Evolutionary conservation across 92 coral and sea anemone species (phyloP).

Genomic region (Palythoa grandis): DNA sequence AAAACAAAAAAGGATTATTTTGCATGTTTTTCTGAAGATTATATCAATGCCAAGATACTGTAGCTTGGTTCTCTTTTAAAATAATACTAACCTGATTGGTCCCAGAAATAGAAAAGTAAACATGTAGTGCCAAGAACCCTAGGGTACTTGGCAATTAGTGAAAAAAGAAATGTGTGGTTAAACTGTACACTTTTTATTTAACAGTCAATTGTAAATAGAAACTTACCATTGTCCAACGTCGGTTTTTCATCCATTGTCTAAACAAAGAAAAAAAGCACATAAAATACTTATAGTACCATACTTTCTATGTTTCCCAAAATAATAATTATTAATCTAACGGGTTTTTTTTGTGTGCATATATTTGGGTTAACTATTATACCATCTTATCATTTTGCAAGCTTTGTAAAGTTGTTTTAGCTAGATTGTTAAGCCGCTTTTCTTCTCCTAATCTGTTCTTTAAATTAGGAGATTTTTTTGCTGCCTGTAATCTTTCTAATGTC

Average conservation of each 20-base stretch:
- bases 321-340: not conserved
- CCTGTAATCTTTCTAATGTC: slow-evolving; percentile 48
- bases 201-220: not conserved
- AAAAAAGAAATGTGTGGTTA: not conserved
- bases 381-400: not conserved
- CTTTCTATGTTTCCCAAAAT: slow-evolving; percentile 1
- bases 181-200: not conserved
- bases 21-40: too few species aligned
- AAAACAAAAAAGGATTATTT: too few species aligned
- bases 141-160: not conserved
- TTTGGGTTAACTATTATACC: not conserved
- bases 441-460: slow-evolving; percentile 44
- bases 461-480: slow-evolving; percentile 38
- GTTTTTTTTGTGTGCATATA: not conserved
- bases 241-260: not conserved
- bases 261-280: not conserved
- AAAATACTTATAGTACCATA: too few species aligned
- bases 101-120: not conserved
- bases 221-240: not conserved
- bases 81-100: not conserved
- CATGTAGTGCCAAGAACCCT: not conserved
- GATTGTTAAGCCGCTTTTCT: slow-evolving; percentile 39
- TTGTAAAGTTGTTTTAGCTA: slow-evolving; percentile 4
- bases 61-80: not conserved
- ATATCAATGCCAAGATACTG: too few species aligned